Evolutionary conservation across 2,888 invertebrate genomes (phyloP).

Genomic region (Scaptomyza cyrtandrae): DNA sequence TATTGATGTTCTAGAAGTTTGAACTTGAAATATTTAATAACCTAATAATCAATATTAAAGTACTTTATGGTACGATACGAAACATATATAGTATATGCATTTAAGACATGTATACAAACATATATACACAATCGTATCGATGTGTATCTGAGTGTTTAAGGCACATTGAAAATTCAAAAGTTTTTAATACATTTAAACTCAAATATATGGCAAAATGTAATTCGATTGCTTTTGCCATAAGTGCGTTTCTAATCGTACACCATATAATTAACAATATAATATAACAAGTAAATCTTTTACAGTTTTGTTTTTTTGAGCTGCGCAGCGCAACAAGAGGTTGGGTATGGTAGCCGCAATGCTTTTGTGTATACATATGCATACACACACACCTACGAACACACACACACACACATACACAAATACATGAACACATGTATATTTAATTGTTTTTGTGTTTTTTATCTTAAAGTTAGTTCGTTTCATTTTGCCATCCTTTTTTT

Average conservation of each 20-base stretch:
- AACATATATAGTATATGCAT: background rate
- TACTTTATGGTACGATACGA: no score
- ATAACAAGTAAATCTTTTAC: no score
- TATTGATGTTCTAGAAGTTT: background rate
- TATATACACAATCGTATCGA: background rate
- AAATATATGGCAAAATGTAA: background rate
- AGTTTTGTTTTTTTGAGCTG: constrained; percentile 34
- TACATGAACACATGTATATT: constrained; percentile 3
- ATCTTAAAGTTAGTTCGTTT: constrained; percentile 12
- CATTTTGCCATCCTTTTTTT: constrained; percentile 5
- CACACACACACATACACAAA: constrained; percentile 10
- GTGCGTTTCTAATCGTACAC: constrained; percentile 42
- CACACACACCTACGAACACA: constrained; percentile 27
- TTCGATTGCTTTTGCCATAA: constrained; percentile 30
- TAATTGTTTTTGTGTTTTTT: constrained; percentile 21
- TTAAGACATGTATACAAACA: background rate
- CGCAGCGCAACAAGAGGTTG: constrained; percentile 63
- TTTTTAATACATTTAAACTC: background rate
- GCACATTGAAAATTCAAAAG: background rate
- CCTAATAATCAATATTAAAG: no score
- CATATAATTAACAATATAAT: constrained; percentile 27
- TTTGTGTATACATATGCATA: constrained; percentile 27
- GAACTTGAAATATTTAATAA: no score
- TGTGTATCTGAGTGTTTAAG: background rate
- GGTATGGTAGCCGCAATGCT: constrained; percentile 26